These are phyloP conservation scores for Drosophila vallismaia DNA, from an alignment of 2,888 invertebrate species.

Conservation along the genomic window DNA sequence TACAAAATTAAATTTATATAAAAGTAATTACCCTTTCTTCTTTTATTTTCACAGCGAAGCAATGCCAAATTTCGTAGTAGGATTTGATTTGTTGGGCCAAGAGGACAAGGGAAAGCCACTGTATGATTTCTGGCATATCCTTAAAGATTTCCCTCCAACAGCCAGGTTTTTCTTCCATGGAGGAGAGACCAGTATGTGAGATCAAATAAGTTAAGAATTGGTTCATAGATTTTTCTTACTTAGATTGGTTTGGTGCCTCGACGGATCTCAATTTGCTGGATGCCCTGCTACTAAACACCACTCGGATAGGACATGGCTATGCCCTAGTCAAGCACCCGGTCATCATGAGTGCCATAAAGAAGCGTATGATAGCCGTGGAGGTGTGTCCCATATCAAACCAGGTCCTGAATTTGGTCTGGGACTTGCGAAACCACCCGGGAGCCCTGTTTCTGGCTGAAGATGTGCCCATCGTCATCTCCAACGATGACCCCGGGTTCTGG, in stretches of 20 bases:
- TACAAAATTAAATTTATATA: constrained; percentile 68
- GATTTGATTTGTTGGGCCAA: constrained; percentile 88
- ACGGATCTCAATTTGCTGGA: constrained; percentile 86
- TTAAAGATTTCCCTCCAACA: constrained; percentile 69
- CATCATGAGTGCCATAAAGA: constrained; percentile 79
- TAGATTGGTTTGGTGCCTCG: constrained; percentile 85
- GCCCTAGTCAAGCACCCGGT: constrained; percentile 82
- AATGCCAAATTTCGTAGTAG: constrained; percentile 86
- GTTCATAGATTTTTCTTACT: neutral
- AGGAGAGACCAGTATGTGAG: constrained; percentile 86
- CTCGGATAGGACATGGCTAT: constrained; percentile 83
- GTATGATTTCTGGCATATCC: constrained; percentile 62
- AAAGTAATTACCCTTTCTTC: neutral
- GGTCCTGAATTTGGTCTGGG: constrained; percentile 85
- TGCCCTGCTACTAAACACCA: constrained; percentile 82
- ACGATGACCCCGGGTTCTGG: constrained; percentile 88
- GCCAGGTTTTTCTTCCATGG: constrained; percentile 87
- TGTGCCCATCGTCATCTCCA: constrained; percentile 87
- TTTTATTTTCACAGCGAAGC: constrained; percentile 50
- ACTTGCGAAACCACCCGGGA: constrained; percentile 88
- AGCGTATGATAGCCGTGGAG: constrained; percentile 80
- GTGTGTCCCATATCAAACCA: constrained; percentile 83
- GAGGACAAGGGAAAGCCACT: constrained; percentile 87
- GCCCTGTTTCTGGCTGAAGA: constrained; percentile 85
- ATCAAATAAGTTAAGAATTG: neutral